These are phyloP conservation scores for Hemiscyllium ocellatum DNA, from an alignment of 2,113 vertebrate genomes.

Conservation along the genomic window DNA sequence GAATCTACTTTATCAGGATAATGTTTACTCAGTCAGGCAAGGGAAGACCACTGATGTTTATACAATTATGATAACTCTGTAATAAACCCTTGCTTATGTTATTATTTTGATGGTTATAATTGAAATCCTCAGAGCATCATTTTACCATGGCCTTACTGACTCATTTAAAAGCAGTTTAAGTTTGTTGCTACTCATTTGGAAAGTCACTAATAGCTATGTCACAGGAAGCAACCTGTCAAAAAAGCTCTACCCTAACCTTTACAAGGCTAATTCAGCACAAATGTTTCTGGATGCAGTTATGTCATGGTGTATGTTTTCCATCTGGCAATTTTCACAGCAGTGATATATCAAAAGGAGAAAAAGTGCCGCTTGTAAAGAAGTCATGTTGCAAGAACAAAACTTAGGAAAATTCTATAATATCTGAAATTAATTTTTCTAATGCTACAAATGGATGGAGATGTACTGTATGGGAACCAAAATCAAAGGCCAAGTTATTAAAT, in stretches of 20 bases:
- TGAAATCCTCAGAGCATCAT: not conserved
- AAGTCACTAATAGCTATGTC: conserved; percentile 3
- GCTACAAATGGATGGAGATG: not conserved
- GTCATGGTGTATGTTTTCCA: not conserved
- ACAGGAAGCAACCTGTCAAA: not conserved
- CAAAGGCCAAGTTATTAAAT: not conserved
- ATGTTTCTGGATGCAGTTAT: not conserved
- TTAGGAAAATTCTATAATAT: not conserved
- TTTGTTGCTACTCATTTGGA: conserved; percentile 6
- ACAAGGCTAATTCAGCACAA: not conserved
- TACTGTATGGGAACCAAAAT: not conserved
- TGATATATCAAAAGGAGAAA: not conserved
- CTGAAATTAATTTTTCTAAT: not conserved
- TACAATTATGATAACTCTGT: not conserved
- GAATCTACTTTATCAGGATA: not conserved
- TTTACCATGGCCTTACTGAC: not conserved
- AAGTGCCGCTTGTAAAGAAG: not conserved
- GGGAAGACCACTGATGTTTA: not conserved
- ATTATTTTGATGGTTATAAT: not conserved
- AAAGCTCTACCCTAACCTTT: not conserved
- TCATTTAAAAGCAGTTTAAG: not conserved
- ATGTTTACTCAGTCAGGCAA: not conserved
- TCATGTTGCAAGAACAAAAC: not conserved
- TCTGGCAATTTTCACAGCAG: not conserved
- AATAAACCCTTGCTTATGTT: not conserved